Evolutionary conservation across 2,113 vertebrate species (phyloP), one percentile per base, ranked within the genome.

Genomic region (Chamaea fasciata): DNA sequence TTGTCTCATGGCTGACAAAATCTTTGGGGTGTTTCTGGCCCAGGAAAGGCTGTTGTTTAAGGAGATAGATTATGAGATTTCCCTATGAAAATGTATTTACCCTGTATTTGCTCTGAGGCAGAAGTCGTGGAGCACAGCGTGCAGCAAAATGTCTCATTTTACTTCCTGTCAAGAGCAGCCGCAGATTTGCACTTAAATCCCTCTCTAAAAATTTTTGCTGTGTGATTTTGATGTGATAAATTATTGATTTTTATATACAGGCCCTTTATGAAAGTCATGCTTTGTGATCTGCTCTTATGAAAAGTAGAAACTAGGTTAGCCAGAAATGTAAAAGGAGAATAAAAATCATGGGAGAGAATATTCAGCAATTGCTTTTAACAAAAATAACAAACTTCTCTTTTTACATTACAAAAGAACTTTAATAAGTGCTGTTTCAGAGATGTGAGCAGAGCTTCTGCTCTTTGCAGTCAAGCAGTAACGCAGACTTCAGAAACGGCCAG

Each of bases 231-330:
- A 87, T 53, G 73, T 77, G 78, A 87, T 88, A 92, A 95, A 79
- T 79, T 84, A 92, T 33, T 83, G 75, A 90, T 92, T 92, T 96
- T 92, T 76, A 47, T 73, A 88, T 96, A 78, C 16, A 56, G 16
- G 41, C 37, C 89, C 60, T 93, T 85, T 47, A 44, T 68, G 67
- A 87, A 95, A 55, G 33, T 83, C 24, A 18, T 8, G 2, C 37
- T 91, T 85, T 79, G 69, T 69, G 42, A 94, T 83, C 46, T 77
- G 59, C 46, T 74, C 24, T 74, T 83, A 69, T 1, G 14, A 62
- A 74, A 87, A 77, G 50, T 52, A 52, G 44, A 91, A 83, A 77
- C 53, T 42, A 93, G 79, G 42, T 87, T 93, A 92, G 24, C 60
- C 44, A 70, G 78, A 94, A 95, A 91, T 59, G 57, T 50, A 92